These are phyloP conservation scores for Andrena cerasifolii DNA, from an alignment of 1,140 invertebrate genomes.

Conservation along the genomic window DNA sequence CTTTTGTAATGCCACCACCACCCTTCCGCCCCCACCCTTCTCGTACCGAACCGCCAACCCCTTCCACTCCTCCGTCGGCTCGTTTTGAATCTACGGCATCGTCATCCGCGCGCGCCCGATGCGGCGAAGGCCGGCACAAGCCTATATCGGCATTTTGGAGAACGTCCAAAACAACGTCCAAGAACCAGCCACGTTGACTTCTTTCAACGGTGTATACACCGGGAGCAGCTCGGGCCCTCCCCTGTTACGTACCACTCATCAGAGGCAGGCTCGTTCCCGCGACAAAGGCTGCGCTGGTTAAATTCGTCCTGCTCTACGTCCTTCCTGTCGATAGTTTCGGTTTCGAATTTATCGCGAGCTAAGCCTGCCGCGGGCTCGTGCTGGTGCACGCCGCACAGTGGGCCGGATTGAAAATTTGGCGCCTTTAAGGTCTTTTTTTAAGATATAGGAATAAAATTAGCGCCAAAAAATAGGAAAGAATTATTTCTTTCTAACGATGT, in stretches of 20 bases:
- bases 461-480: too few relatives aligned
- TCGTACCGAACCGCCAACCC: not conserved
- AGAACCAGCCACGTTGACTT: slow-evolving; percentile 45
- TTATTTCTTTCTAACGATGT: too few relatives aligned
- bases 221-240: slow-evolving; percentile 8
- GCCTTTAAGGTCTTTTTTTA: too few relatives aligned
- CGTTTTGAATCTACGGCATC: slow-evolving; percentile 44
- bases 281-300: slow-evolving; percentile 11
- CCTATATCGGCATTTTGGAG: slow-evolving; percentile 59
- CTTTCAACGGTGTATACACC: slow-evolving; percentile 31
- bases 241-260: slow-evolving; percentile 44
- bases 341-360: slow-evolving; percentile 40
- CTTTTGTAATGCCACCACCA: slow-evolving; percentile 63
- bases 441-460: too few relatives aligned
- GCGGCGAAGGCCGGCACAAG: not conserved
- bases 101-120: slow-evolving; percentile 38
- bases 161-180: slow-evolving; percentile 65
- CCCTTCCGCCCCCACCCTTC: slow-evolving; percentile 14
- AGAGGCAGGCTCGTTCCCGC: not conserved
- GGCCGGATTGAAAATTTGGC: too few relatives aligned
- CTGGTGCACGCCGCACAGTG: too few relatives aligned
- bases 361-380: not conserved
- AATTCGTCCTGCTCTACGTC: slow-evolving; percentile 14
- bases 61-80: not conserved
- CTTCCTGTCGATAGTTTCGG: slow-evolving; percentile 33